Conservation (phyloP, 92 coral and sea anemone species). For the Epizoanthus stellaris region DNA sequence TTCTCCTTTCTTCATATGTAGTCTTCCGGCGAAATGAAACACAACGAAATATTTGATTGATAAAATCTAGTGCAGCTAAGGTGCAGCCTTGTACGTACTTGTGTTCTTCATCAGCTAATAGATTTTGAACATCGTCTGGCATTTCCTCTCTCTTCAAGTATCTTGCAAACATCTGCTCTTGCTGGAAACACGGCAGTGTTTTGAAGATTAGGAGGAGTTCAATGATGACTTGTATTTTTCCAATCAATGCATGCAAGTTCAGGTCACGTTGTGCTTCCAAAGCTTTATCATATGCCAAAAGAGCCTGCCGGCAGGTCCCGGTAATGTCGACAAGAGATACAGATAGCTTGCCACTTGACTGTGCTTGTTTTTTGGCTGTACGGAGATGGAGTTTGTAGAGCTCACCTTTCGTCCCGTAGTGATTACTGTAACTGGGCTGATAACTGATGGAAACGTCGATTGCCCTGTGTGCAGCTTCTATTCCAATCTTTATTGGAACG, state of each 20-base stretch:
- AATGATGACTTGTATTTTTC: slow-evolving; percentile 69
- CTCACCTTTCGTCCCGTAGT: slow-evolving; percentile 60
- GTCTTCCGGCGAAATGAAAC: slow-evolving; percentile 59
- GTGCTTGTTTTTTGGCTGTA: slow-evolving; percentile 5
- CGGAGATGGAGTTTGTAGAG: slow-evolving; percentile 58
- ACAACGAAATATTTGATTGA: slow-evolving; percentile 57
- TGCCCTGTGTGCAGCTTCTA: slow-evolving; percentile 69
- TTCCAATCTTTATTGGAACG: slow-evolving; percentile 32
- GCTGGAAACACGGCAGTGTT: slow-evolving; percentile 48
- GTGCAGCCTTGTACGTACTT: slow-evolving; percentile 38
- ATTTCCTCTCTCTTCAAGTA: slow-evolving; percentile 38
- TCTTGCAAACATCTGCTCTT: slow-evolving; percentile 23
- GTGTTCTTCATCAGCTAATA: slow-evolving; percentile 43
- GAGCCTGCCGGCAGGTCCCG: slow-evolving; percentile 44
- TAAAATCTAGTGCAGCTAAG: slow-evolving; percentile 27
- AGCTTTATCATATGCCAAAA: slow-evolving; percentile 57
- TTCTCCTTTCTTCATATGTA: slow-evolving; percentile 47
- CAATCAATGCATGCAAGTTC: slow-evolving; percentile 61
- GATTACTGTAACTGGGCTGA: slow-evolving; percentile 59
- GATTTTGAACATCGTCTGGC: slow-evolving; percentile 47
- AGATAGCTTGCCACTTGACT: not conserved
- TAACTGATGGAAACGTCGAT: slow-evolving; percentile 61
- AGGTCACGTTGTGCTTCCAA: slow-evolving; percentile 22
- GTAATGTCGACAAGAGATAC: slow-evolving; percentile 20
- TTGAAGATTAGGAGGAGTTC: slow-evolving; percentile 58